These are phyloP conservation scores for Neolamprologus ventralis DNA, from an alignment of 2,113 vertebrate species.

Conservation along the genomic window DNA sequence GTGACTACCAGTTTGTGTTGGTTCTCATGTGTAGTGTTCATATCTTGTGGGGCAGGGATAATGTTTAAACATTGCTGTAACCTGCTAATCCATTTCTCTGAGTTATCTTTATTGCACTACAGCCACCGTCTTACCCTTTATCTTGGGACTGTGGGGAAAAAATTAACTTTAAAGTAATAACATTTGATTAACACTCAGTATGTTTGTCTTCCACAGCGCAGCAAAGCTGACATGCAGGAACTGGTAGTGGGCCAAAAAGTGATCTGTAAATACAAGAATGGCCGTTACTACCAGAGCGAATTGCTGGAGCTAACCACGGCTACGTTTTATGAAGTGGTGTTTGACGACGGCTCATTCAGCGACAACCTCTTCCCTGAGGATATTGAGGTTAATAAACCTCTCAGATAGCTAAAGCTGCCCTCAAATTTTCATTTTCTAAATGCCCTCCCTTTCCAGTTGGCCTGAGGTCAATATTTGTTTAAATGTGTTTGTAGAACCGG, in stretches of 20 bases:
- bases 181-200: not conserved
- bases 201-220: conserved; percentile 65
- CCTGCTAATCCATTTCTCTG: not conserved
- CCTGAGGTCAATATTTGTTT: not conserved
- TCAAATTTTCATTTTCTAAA: not conserved
- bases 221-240: conserved; percentile 78
- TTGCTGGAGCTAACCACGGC: conserved; percentile 87
- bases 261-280: conserved; percentile 92
- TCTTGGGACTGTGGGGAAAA: not conserved
- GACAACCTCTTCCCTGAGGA: conserved; percentile 97
- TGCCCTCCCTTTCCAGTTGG: rapidly evolving
- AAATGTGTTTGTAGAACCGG: conserved; percentile 74
- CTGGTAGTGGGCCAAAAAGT: conserved; percentile 83
- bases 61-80: not conserved
- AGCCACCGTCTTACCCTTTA: not conserved
- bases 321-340: conserved; percentile 95
- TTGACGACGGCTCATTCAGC: conserved; percentile 96
- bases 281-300: conserved; percentile 94
- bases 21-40: not conserved
- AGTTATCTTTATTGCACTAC: not conserved
- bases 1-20: not conserved
- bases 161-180: not conserved
- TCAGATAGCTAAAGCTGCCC: not conserved
- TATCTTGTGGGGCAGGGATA: not conserved
- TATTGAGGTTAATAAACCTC: conserved; percentile 78